Conservation (phyloP, 2,888 invertebrate species). For the Acanthosoma haemorrhoidale region DNA sequence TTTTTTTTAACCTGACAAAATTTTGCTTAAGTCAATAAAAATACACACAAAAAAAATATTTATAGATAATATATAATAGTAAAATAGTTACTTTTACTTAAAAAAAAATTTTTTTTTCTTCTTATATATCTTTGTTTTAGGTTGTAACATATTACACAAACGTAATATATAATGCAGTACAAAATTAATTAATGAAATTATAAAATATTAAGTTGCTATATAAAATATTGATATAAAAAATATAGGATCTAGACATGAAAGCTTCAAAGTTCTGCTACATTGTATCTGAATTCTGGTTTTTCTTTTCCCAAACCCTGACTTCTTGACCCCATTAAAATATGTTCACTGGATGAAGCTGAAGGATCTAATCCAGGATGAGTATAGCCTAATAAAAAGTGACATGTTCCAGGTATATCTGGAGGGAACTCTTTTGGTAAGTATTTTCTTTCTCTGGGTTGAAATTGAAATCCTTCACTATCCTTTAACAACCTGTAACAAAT, state of each 20-base stretch:
- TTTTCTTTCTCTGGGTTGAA: conserved; percentile 67
- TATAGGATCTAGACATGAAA: not conserved
- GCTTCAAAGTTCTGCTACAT: not conserved
- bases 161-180: too few species aligned
- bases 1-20: too few species aligned
- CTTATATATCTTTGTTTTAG: too few species aligned
- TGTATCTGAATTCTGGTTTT: not conserved
- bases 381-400: conserved; percentile 79
- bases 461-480: conserved; percentile 67
- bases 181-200: not conserved
- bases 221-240: conserved; percentile 1
- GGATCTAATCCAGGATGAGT: conserved; percentile 53
- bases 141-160: too few species aligned
- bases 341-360: not conserved
- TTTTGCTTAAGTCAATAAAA: too few species aligned
- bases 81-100: too few species aligned
- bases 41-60: too few species aligned
- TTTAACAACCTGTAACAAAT: conserved; percentile 48
- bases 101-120: too few species aligned
- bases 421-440: conserved; percentile 83
- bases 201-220: not conserved
- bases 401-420: conserved; percentile 69
- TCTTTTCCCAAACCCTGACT: not conserved
- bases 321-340: not conserved
- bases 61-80: too few species aligned